Evolutionary conservation across 1,140 invertebrate species (phyloP), one percentile per base, ranked within the genome.

Genomic region (Tigriopus japonicus): DNA sequence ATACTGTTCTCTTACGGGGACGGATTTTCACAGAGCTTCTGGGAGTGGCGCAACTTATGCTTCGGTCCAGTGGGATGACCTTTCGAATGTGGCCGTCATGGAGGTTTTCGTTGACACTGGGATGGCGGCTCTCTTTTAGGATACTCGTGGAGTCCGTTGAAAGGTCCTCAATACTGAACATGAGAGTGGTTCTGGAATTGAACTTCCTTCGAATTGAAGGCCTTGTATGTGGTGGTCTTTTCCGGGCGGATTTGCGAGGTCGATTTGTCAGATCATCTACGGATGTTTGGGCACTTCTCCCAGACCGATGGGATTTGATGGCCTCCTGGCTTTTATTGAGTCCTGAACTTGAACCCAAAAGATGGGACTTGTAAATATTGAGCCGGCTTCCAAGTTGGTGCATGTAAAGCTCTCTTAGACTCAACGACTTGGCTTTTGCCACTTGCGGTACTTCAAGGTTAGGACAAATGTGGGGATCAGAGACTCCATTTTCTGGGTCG

Each of bases 81-180:
- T 70, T 54, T 15, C 35, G 52, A 54, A 35, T 7, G 21, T 15
- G 23, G n/a, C 56, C 40, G n/a, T 40, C 13, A 13, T 42, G 23
- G 9, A 41, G 23, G 3, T 24, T 58, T 23, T 58, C 24, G 56
- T 10, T 49, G n/a, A 49, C n/a, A 49, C 43, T 56, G 1, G 59
- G 59, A 54, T 61, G 64, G 42, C 70, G 64, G 53, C 75, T 75
- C 0, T 80, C 79, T 65, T 82, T 82, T 66, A 83, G 82, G 0
- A 83, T 80, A 64, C 81, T 83, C 0, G 81, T 84, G 3, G 81
- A 83, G 67, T 83, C 81, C 0, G 81, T 83, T 42, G 79, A 82
- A 7, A 84, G 71, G 66, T 84, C 82, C 65, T 83, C 81, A 1
- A 83, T 81, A 6, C 81, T 82, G 67, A 83, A 81, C 0, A 83